Conservation (phyloP, 2,888 invertebrate species). For the Lasioglossum morio region DNA sequence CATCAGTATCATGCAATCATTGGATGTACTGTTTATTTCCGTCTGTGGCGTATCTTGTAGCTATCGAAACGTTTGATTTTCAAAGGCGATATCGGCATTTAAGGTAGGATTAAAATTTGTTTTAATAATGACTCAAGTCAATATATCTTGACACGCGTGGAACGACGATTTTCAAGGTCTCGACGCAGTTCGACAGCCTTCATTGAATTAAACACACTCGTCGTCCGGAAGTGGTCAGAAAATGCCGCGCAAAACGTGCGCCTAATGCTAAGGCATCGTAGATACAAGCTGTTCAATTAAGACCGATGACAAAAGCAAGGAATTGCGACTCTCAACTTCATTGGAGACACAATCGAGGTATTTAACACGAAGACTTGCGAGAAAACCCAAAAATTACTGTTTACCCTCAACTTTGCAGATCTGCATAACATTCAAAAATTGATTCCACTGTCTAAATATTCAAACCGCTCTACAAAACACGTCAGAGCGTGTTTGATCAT, state of each 20-base stretch:
- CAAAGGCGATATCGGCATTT: neutral
- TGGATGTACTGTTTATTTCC: constrained; percentile 10
- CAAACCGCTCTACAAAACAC: neutral
- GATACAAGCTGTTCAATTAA: constrained; percentile 7
- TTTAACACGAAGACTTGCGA: neutral
- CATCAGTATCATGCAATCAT: constrained; percentile 1
- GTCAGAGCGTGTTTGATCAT: neutral
- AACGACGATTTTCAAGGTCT: neutral
- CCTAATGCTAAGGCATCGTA: neutral
- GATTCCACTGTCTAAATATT: too few relatives aligned
- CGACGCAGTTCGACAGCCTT: neutral
- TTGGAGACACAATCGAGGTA: neutral
- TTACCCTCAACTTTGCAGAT: neutral
- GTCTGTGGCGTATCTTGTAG: neutral
- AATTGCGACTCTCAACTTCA: neutral
- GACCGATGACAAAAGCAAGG: neutral
- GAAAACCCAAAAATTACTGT: neutral
- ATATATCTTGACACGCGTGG: neutral
- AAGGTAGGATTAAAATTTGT: neutral
- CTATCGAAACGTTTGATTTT: neutral
- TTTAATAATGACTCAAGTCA: neutral
- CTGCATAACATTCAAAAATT: neutral
- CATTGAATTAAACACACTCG: neutral
- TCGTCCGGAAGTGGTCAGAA: constrained; percentile 10
- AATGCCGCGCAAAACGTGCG: constrained; percentile 1